Base-by-base conservation (phyloP, 1,140 invertebrate species). In the Anoplophora glabripennis region DNA sequence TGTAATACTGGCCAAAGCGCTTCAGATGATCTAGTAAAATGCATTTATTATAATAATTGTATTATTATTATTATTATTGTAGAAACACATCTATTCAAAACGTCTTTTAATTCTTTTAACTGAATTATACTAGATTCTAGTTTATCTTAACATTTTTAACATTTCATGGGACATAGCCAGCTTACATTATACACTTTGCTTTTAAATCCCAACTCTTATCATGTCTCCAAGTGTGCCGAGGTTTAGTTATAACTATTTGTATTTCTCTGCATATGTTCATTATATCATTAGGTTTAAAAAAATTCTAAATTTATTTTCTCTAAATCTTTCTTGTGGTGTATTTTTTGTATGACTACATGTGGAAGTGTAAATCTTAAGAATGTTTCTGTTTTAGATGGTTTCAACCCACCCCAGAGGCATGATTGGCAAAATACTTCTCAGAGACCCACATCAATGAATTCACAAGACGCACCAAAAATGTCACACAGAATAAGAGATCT, bases 401-500 rank as follows among this genome's bases (percentile, higher is more conserved):
- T 40, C 18, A 41, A 49, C 14, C 35, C 36, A 10, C 18, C 49
- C 10, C 40, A 56, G 8, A 66, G 57, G 14, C 66, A 53, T 42
- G 64, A 70, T 36, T 62, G 54, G 49, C 57, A 62, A 15, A 62
- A 52, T 46, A 11, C 47, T 15, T 10, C 38, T 53, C 60, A 57
- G 10, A 33, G 59, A 46, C 57, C 48, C 34, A 59, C 66, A 51
- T 66, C 68, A 33, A 56, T 61, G 17, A 58, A 59, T 44, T 57
- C 59, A 36, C 60, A 56, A 36, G 68, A 70, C 53, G 42, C 61
- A 4, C 49, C 60, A 56, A 69, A 69, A 53, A 61, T 64, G 58
- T 66, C 66, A 8, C 66, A 65, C 48, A 57, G 68, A 34, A 56
- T 70, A 48, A 57, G 64, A 15, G 66, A 67, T 54, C 57, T 70